Conservation (phyloP, 2,113 vertebrate genomes). For the Brachionichthys hirsutus region DNA sequence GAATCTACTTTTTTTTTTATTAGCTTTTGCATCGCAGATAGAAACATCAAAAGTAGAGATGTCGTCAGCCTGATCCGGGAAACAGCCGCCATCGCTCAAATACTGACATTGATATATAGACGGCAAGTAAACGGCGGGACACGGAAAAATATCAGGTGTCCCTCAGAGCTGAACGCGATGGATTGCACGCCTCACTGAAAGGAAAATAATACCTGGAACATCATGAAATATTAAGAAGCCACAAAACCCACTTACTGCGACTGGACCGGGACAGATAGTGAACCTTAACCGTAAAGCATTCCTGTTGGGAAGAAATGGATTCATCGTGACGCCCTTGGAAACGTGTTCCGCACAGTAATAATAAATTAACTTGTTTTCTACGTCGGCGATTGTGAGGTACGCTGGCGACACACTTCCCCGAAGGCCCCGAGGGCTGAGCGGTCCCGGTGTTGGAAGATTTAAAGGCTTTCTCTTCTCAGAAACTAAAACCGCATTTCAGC, state of each 20-base stretch:
- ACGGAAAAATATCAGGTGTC: slow-evolving; percentile 37
- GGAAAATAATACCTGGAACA: slow-evolving; percentile 38
- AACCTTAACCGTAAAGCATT: too few species aligned
- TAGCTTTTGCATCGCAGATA: slow-evolving; percentile 1
- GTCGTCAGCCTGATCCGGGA: slow-evolving; percentile 1
- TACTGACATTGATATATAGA: slow-evolving; percentile 4
- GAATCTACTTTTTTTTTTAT: too few species aligned
- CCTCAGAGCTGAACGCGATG: slow-evolving; percentile 40
- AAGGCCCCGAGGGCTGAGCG: too few species aligned
- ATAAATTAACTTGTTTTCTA: too few species aligned
- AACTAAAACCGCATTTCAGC: too few species aligned
- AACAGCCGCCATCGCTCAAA: slow-evolving; percentile 17
- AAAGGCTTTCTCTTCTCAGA: too few species aligned
- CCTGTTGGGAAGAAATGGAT: too few species aligned
- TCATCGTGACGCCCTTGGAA: too few species aligned
- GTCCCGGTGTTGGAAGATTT: too few species aligned
- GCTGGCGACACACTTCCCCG: too few species aligned
- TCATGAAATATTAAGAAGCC: slow-evolving; percentile 16
- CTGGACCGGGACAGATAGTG: background rate
- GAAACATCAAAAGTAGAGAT: slow-evolving; percentile 5
- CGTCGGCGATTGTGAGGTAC: too few species aligned
- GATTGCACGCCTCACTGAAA: slow-evolving; percentile 18
- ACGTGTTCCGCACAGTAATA: too few species aligned
- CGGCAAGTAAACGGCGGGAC: slow-evolving; percentile 8
- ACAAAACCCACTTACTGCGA: slow-evolving; percentile 10